Base-by-base conservation (phyloP, 2,113 vertebrate genomes). In the Platycercus adscitus region DNA sequence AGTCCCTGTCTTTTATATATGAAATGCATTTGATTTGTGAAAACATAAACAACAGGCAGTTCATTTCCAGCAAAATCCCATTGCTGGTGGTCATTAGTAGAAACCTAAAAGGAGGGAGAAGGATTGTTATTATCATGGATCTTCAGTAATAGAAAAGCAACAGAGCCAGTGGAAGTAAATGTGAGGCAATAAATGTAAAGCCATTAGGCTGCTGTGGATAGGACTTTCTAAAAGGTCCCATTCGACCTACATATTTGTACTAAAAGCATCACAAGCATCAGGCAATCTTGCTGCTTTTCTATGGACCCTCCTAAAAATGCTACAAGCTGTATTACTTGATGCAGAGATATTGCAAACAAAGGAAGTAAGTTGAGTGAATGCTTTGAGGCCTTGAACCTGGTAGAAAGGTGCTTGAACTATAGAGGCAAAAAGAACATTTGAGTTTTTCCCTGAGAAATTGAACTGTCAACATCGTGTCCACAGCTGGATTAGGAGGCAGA, bases 271-370 rank as follows among this genome's bases (percentile, higher is more conserved):
- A 78, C 8, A 83, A 79, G 52, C 64, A 33, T 72, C 78, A 91
- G 24, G n/a, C 82, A 95, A 72, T 46, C 84, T 94, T 58, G 43
- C 61, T 81, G 43, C 37, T 88, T 84, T 94, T 92, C 68, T 95
- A 52, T 80, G 72, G 92, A 86, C 91, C 78, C 31, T 87, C 41
- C 75, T 94, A 83, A 97, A 88, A 96, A 81, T 88, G 65, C 89
- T 95, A 83, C 69, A 52, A 52, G 88, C 91, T 90, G 11, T 87
- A 87, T 91, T 89, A 73, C 44, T 91, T 85, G 72, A 90, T 91
- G 35, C 29, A 50, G 81, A 94, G 86, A 85, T 89, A 81, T 23
- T 92, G 64, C 53, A 58, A 83, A 81, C 49, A 84, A 94, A 95
- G 35, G 55, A 86, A 76, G 26, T 19, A 55, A 25, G 35, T 9